Evolutionary conservation across 2,888 invertebrate species (phyloP), one percentile per base, ranked within the genome.

Genomic region (Lithosia quadra): DNA sequence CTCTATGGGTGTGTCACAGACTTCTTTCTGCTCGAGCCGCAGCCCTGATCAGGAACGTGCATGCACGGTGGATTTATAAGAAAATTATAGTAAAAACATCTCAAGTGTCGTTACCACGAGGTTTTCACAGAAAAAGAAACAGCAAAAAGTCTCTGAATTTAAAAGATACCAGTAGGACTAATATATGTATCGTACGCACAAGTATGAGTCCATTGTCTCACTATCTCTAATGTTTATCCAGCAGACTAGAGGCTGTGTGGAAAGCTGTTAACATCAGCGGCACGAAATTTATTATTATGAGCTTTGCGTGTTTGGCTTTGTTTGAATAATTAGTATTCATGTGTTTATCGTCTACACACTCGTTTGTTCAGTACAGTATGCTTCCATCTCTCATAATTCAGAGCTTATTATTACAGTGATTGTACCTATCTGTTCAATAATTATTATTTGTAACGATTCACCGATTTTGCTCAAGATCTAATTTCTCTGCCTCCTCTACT

Each of bases 261-360:
- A 63, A 67, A 72, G 58, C 61, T 67, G 67, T 72, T 72, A 67
- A 69, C 63, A 71, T 68, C 64, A 68, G 64, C 43, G 33, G 49
- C 33, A 39, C 55, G 49, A 49, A 69, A 67, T 71, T 68, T 71
- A 71, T 68, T 68, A 55, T 71, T 68, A 69, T 62, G 65, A 73
- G 66, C 66, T 64, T 69, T 53, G 61, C 36, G 57, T 70, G 68
- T 64, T 63, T 69, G 43, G 68, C 34, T 59, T 34, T 58, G 65
- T 65, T 65, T 65, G 62, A 65, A 63, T 68, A 71, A 71, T 71
- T 71, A 71, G 65, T 68, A 59, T 58, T 64, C 57, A 28, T 58
- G n/a, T 62, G 53, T 65, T 63, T 61, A 57, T 67, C 43, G 67
- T 62, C 21, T 57, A n/a, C 49, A 49, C 5, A 49, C 49, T n/a